Conservation (phyloP, 2,113 vertebrate species). For the Elephantulus edwardii region DNA sequence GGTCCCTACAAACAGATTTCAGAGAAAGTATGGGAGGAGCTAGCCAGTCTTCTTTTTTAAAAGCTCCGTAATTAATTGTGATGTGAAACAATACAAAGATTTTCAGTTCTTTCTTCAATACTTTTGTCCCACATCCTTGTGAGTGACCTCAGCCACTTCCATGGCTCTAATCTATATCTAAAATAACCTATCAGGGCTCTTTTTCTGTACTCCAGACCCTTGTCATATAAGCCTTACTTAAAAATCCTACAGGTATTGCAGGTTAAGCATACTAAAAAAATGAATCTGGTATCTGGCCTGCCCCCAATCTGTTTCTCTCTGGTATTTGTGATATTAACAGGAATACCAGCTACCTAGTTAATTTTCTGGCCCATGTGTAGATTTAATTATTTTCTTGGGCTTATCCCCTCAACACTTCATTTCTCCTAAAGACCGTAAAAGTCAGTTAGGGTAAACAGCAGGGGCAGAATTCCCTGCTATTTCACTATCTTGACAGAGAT, state of each 20-base stretch:
- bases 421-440: background rate
- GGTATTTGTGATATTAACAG: background rate
- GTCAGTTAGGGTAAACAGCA: background rate
- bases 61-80: background rate
- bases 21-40: background rate
- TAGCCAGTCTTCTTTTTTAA: background rate
- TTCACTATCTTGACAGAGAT: background rate
- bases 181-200: background rate
- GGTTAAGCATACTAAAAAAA: background rate
- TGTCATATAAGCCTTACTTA: background rate
- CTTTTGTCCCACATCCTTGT: background rate
- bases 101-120: background rate
- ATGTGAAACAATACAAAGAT: background rate
- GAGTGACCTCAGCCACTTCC: background rate
- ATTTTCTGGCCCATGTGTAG: background rate
- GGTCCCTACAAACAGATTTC: background rate
- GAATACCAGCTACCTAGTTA: background rate
- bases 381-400: background rate
- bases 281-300: background rate
- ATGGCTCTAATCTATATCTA: background rate
- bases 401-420: background rate
- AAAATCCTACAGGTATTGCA: background rate
- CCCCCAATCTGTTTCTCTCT: background rate
- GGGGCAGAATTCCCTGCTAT: background rate
- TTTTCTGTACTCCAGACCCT: background rate